Evolutionary conservation across 2,888 invertebrate species (phyloP), one percentile per base, ranked within the genome.

Genomic region (Linnaemya vulpina): DNA sequence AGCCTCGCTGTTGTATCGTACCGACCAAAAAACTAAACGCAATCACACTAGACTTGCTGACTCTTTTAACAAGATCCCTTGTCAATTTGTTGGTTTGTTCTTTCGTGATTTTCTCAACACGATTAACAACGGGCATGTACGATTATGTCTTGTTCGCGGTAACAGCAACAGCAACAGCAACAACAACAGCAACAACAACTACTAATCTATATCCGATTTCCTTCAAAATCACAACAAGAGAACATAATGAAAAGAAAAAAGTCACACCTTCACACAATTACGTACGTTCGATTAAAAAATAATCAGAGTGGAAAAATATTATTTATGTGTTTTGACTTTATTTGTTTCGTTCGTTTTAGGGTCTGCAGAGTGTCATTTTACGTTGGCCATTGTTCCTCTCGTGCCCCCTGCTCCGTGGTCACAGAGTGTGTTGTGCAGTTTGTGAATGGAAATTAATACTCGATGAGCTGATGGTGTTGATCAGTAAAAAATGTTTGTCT

Each of bases 161-260:
- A n/a, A 43, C 49, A 43, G 15, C 58, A 62, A 68, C n/a, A n/a
- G n/a, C n/a, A n/a, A n/a, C n/a, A n/a, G n/a, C n/a, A n/a, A n/a
- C n/a, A n/a, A n/a, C n/a, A n/a, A n/a, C n/a, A n/a, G n/a, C n/a
- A n/a, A n/a, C n/a, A n/a, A n/a, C 68, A 74, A 82, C 77, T 76
- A 73, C 74, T 80, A 84, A 83, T 86, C 85, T 86, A 85, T 87
- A 86, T 85, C 84, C 80, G 87, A 85, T 82, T 83, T 78, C 85
- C 78, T 81, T 15, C 67, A 74, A 78, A 67, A 80, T 74, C 74
- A 65, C 46, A 22, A 51, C 22, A 67, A 46, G 30, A 43, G 1
- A 63, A 51, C 8, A 38, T 11, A 70, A 25, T 62, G 58, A 65
- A 75, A 35, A n/a, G 13, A 38, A 75, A 43, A 80, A 81, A 80